Evolutionary conservation across 2,113 vertebrate species (phyloP).

Genomic region (Proteles cristata): DNA sequence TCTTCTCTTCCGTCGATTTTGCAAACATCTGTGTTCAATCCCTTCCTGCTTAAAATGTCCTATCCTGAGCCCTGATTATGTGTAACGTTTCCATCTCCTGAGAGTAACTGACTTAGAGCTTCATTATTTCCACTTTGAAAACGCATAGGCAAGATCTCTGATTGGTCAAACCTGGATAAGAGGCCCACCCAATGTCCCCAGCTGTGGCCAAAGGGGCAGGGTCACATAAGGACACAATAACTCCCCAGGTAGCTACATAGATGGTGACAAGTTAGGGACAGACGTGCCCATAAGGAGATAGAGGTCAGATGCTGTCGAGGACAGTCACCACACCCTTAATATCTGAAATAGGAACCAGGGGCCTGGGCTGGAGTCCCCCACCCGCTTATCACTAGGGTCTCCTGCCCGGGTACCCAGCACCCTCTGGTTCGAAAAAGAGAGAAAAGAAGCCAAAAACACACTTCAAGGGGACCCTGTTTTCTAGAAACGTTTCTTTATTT

Average conservation of each 20-base stretch:
- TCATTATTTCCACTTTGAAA: not conserved
- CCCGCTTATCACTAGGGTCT: not conserved
- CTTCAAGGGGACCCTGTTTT: conserved; percentile 75
- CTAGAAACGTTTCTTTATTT: conserved; percentile 94
- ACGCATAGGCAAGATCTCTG: not conserved
- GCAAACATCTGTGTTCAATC: not conserved
- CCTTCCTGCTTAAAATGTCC: not conserved
- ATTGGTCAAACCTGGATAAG: not conserved
- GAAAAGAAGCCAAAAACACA: conserved; percentile 27
- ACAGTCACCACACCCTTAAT: not conserved
- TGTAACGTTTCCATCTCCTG: not conserved
- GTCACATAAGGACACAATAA: not conserved
- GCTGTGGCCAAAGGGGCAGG: not conserved
- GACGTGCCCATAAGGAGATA: not conserved
- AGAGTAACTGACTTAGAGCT: not conserved
- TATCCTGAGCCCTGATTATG: not conserved
- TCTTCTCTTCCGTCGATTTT: not conserved
- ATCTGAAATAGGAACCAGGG: not conserved
- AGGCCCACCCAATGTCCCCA: not conserved
- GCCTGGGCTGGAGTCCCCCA: not conserved
- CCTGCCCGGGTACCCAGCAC: not conserved
- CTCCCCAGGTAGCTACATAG: not conserved
- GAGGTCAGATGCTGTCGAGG: not conserved
- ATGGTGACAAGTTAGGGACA: not conserved
- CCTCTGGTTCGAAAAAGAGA: not conserved